Evolutionary conservation across 2,888 invertebrate species (phyloP).

Genomic region (Hirtodrosophila duncani): DNA sequence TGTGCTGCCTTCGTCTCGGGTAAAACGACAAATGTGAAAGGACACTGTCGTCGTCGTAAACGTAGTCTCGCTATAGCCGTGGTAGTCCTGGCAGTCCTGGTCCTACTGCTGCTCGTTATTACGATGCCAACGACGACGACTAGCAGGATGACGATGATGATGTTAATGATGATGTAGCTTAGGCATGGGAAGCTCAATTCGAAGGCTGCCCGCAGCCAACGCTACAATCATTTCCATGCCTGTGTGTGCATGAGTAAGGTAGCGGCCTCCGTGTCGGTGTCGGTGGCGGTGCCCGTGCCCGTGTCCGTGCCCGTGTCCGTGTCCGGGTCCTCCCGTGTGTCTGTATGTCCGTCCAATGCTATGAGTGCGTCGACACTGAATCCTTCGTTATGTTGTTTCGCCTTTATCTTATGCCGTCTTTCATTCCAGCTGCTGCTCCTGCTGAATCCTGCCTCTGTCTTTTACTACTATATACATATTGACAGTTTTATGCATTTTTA

Average conservation of each 20-base stretch:
- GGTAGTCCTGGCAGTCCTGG: slow-evolving; percentile 24
- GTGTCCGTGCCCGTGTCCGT: slow-evolving; percentile 32
- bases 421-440: too few species aligned
- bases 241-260: neutral
- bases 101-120: slow-evolving; percentile 58
- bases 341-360: slow-evolving; percentile 16
- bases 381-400: too few species aligned
- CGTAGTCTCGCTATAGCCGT: slow-evolving; percentile 23
- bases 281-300: neutral
- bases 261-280: slow-evolving; percentile 14
- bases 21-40: slow-evolving; percentile 70
- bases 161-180: slow-evolving; percentile 34
- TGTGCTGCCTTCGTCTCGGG: slow-evolving; percentile 57
- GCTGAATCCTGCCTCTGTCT: too few species aligned
- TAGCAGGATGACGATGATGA: slow-evolving; percentile 38
- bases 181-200: slow-evolving; percentile 1
- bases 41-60: slow-evolving; percentile 64
- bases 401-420: too few species aligned
- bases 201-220: slow-evolving; percentile 11
- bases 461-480: too few species aligned
- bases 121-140: slow-evolving; percentile 32
- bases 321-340: slow-evolving; percentile 20
- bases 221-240: slow-evolving; percentile 29
- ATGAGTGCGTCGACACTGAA: slow-evolving; percentile 70
- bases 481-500: too few species aligned